A percentile compares a stretch with the other conserved stretches of the same genome.
These are phyloP conservation scores for Orchesella cincta DNA, from an alignment of 1,140 invertebrate genomes.

Conservation along the genomic window DNA sequence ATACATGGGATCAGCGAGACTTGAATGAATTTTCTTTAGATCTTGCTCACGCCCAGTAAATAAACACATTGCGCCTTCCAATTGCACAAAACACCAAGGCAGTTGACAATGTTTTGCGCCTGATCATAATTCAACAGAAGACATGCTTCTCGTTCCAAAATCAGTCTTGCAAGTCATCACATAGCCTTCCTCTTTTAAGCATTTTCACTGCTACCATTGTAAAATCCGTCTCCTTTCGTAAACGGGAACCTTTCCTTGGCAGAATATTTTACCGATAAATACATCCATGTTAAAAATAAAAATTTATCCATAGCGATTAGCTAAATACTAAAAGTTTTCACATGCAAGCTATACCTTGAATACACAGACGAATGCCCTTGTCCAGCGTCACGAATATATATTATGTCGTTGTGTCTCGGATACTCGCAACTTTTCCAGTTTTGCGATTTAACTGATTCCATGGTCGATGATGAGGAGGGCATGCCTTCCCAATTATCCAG, in stretches of 20 bases:
- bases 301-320: neutral
- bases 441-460: constrained; percentile 81
- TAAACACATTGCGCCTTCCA: constrained; percentile 89
- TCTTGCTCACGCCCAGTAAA: too few species aligned
- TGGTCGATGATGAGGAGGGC: constrained; percentile 82
- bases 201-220: constrained; percentile 95
- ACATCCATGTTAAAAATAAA: neutral
- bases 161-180: constrained; percentile 87
- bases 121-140: constrained; percentile 89
- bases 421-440: constrained; percentile 91
- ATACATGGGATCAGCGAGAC: too few species aligned
- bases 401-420: constrained; percentile 92
- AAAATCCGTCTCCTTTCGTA: constrained; percentile 73
- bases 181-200: constrained; percentile 94
- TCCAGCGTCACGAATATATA: constrained; percentile 88
- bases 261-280: too few species aligned
- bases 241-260: constrained; percentile 86
- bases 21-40: too few species aligned
- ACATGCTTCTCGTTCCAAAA: constrained; percentile 92
- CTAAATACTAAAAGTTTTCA: neutral
- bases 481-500: constrained; percentile 85
- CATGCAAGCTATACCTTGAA: constrained; percentile 67
- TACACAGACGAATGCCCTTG: constrained; percentile 95
- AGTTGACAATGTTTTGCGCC: constrained; percentile 87
- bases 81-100: constrained; percentile 88